Base-by-base conservation (phyloP, 2,113 vertebrate species). In the Entelurus aequoreus region DNA sequence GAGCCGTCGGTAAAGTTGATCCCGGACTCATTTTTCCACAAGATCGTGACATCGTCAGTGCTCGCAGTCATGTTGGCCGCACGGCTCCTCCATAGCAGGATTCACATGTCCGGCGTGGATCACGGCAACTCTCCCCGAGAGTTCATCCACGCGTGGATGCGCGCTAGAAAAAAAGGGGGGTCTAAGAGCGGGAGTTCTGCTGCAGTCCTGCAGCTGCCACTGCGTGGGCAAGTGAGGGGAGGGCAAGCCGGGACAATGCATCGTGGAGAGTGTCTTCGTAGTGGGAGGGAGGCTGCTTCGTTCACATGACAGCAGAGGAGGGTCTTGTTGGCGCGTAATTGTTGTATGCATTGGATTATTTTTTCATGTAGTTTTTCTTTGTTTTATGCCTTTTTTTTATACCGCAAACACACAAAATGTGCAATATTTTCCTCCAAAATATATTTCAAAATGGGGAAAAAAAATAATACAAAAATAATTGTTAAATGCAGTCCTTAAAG, bases 1-100 rank as follows among this genome's bases (percentile, higher is more conserved):
- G 89, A 90, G 74, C 91, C 91, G 71, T 90, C 91, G 68, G 88
- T 88, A 80, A 69, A 85, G 85, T 92, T 91, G 48, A 81, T 14
- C 48, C 73, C 75, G 65, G 89, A 90, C 76, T 69, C 85, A 71
- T 91, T 91, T 74, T 77, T 79, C 86, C 85, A 87, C 49, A 87
- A 77, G 69, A n/a, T n/a, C n/a, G n/a, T n/a, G n/a, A 85, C 89
- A 89, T 89, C 84, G 76, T 89, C 84, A 86, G 71, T 86, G 87
- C 79, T 88, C 83, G 81, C 71, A 84, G 78, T 90, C 91, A 92
- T 92, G 75, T 87, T 90, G 89, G 65, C 59, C 70, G 62, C 46
- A 58, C 69, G 62, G 75, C 66, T 77, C 72, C 89, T 88, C 90
- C 91, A 92, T 92, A 89, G 79, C 88, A 91, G 75, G 69, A 49